phyloP scores from a whole-genome alignment of 2,113 vertebrate genomes.

The Lophura nycthemera region DNA sequence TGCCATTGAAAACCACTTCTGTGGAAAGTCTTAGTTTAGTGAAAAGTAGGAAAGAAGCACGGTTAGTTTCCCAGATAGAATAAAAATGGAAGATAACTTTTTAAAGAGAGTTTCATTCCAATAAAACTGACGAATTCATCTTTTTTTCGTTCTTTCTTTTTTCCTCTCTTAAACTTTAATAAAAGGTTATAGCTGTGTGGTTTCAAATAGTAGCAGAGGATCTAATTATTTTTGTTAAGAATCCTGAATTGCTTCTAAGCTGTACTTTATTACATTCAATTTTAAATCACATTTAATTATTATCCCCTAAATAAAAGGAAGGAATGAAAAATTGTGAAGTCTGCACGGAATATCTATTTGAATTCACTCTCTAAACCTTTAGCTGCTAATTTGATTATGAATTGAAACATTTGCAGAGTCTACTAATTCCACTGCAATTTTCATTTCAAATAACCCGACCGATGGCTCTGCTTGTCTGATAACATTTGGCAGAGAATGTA shows the following conservation, averaged over 20 bases:
- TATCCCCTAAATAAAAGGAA: constrained; percentile 58
- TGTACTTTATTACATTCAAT: constrained; percentile 39
- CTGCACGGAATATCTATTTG: constrained; percentile 6
- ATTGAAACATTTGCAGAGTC: constrained; percentile 43
- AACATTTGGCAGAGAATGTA: not conserved
- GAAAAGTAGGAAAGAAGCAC: not conserved
- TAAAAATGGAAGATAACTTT: constrained; percentile 37
- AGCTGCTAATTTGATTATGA: constrained; percentile 63
- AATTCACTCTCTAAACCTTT: constrained; percentile 27
- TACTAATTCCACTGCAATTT: not conserved
- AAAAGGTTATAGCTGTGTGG: not conserved
- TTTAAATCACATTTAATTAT: constrained; percentile 68
- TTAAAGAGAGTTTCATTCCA: constrained; percentile 44
- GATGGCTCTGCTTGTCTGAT: not conserved
- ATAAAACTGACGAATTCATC: constrained; percentile 57
- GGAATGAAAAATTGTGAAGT: constrained; percentile 12
- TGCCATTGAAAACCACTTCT: not conserved
- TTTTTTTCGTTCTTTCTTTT: not conserved
- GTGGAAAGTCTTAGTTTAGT: constrained; percentile 10
- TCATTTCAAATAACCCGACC: not conserved
- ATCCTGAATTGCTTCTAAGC: constrained; percentile 45
- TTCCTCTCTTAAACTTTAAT: not conserved
- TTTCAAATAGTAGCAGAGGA: constrained; percentile 55
- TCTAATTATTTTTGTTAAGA: constrained; percentile 69
- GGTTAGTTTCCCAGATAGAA: constrained; percentile 42